Percentiles rank a stretch among this genome's conserved stretches.
phyloP scores from a whole-genome alignment of 1,140 invertebrate species.

The Proctacanthus coquilletti region DNA sequence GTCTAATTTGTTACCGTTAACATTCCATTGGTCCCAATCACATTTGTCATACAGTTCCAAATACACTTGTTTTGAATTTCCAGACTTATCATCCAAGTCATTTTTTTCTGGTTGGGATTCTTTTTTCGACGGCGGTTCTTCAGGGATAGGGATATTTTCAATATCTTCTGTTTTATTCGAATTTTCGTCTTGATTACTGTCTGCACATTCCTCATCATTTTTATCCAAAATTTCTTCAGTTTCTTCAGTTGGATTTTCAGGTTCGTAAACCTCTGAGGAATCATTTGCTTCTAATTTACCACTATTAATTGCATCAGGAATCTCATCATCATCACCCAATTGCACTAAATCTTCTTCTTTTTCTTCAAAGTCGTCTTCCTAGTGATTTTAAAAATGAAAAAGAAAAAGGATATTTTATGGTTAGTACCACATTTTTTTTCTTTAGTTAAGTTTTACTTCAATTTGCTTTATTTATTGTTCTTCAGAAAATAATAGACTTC shows the following conservation, averaged over 20 bases:
- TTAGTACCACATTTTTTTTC: constrained; percentile 14
- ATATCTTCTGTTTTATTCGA: constrained; percentile 5
- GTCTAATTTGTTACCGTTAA: constrained; percentile 5
- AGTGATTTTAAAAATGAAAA: constrained; percentile 15
- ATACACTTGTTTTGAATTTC: neutral
- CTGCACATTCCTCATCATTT: constrained; percentile 8
- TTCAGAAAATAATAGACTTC: too few species aligned
- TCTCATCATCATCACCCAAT: constrained; percentile 29
- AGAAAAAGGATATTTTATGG: constrained; percentile 16
- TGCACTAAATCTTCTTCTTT: constrained; percentile 31
- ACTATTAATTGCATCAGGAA: constrained; percentile 13
- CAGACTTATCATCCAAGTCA: neutral
- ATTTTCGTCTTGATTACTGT: constrained; percentile 6
- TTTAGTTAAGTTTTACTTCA: constrained; percentile 1
- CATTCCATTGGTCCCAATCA: constrained; percentile 27
- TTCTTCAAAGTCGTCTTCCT: constrained; percentile 20
- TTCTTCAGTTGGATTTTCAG: constrained; percentile 23
- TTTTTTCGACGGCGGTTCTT: too few species aligned
- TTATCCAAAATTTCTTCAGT: constrained; percentile 12
- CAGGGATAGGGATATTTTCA: too few species aligned
- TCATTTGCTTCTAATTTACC: neutral
- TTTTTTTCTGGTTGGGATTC: too few species aligned
- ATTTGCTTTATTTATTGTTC: too few species aligned
- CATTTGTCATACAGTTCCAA: constrained; percentile 29
- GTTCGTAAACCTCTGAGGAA: constrained; percentile 19